These are phyloP conservation scores for Stenoptilia bipunctidactyla DNA, from an alignment of 2,888 invertebrate genomes.

Conservation along the genomic window DNA sequence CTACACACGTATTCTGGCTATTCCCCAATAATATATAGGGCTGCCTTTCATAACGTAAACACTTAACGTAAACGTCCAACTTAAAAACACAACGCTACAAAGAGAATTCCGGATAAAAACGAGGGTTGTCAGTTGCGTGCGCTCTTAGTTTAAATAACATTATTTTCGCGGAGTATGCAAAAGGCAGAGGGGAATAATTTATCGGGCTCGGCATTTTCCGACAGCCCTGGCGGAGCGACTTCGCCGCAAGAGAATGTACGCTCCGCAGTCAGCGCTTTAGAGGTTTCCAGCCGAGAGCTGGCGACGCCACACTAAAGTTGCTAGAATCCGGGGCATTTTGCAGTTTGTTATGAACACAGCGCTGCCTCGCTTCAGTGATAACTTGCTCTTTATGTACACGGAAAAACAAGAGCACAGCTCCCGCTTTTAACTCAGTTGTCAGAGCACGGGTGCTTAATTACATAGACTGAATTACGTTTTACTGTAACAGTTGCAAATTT, in stretches of 20 bases:
- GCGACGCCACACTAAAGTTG: slow-evolving; percentile 51
- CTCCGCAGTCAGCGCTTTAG: slow-evolving; percentile 60
- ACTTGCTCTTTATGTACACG: slow-evolving; percentile 45
- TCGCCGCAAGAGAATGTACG: slow-evolving; percentile 51
- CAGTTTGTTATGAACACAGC: slow-evolving; percentile 55
- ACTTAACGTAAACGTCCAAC: background rate
- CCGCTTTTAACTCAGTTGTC: too few species aligned
- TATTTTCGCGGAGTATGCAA: slow-evolving; percentile 54
- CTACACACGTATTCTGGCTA: background rate
- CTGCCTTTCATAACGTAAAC: background rate
- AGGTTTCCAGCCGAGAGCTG: slow-evolving; percentile 49
- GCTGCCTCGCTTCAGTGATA: slow-evolving; percentile 34
- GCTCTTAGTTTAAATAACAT: slow-evolving; percentile 38
- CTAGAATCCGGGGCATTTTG: slow-evolving; percentile 60
- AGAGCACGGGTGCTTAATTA: too few species aligned
- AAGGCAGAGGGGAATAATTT: slow-evolving; percentile 57
- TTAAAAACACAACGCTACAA: background rate
- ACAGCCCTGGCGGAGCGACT: slow-evolving; percentile 54
- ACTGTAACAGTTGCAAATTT: background rate
- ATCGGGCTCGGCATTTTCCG: slow-evolving; percentile 56
- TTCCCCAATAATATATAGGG: background rate
- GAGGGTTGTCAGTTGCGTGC: slow-evolving; percentile 8
- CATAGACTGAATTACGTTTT: background rate
- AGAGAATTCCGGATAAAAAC: background rate
- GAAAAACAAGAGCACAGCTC: slow-evolving; percentile 35